A percentile compares a stretch with the other conserved stretches of the same genome.
phyloP scores from a whole-genome alignment of 2,888 invertebrate species.

The Papilio elwesi region DNA sequence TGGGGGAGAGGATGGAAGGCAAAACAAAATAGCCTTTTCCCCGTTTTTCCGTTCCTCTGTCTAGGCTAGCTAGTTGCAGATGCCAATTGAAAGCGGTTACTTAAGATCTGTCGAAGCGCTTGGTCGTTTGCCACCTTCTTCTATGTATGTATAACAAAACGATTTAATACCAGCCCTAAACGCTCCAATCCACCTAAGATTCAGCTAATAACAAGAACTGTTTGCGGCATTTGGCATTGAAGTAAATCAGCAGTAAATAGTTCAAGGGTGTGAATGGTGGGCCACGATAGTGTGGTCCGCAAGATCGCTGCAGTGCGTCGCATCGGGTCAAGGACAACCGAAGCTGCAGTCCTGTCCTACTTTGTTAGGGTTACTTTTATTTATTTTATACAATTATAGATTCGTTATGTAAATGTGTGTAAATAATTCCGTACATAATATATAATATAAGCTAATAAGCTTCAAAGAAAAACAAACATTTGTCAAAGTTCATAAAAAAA shows the following conservation, averaged over 20 bases:
- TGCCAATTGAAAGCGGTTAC: too few relatives aligned
- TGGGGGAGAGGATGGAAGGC: too few relatives aligned
- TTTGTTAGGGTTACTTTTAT: conserved; percentile 33
- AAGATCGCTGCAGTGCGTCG: conserved; percentile 60
- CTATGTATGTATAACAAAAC: not conserved
- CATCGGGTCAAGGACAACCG: conserved; percentile 68
- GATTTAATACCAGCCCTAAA: not conserved
- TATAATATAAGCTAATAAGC: too few relatives aligned
- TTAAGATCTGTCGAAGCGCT: too few relatives aligned
- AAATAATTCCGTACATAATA: not conserved
- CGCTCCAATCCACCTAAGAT: not conserved
- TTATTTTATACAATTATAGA: conserved; percentile 9
- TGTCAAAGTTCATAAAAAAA: too few relatives aligned
- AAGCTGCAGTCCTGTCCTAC: conserved; percentile 61
- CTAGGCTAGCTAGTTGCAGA: too few relatives aligned
- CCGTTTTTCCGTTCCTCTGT: too few relatives aligned
- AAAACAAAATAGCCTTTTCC: too few relatives aligned
- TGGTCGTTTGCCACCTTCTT: too few relatives aligned
- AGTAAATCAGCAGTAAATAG: conserved; percentile 32
- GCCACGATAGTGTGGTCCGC: conserved; percentile 44
- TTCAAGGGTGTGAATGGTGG: conserved; percentile 38
- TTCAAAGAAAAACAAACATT: too few relatives aligned
- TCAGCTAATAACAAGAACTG: not conserved
- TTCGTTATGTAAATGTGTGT: not conserved
- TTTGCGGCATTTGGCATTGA: conserved; percentile 5